A percentile compares a stretch with the other conserved stretches of the same genome.
Conservation (phyloP, 2,797 vertebrate genomes). For the Muscicapa striata region DNA sequence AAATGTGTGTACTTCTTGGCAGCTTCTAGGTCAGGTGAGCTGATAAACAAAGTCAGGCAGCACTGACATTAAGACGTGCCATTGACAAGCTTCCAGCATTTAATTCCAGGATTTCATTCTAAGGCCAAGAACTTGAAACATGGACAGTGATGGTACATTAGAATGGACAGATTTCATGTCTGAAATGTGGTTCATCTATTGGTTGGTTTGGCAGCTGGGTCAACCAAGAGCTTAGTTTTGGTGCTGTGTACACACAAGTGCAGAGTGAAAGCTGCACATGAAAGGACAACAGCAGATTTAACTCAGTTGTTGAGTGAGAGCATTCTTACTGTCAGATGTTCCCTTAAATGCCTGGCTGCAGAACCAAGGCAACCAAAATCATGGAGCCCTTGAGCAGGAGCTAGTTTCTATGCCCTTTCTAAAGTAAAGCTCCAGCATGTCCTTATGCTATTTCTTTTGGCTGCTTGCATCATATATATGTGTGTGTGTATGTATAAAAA, state of each 20-base stretch:
- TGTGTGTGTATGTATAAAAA: neutral
- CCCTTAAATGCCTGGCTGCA: neutral
- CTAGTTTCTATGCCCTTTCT: neutral
- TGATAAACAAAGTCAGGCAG: neutral
- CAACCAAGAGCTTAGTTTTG: neutral
- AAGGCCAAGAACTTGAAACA: neutral
- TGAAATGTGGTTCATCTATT: neutral
- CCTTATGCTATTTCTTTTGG: neutral
- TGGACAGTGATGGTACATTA: neutral
- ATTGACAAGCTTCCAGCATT: neutral
- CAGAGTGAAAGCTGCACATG: neutral
- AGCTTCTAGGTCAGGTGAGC: neutral
- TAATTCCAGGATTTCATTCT: neutral
- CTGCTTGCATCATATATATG: neutral
- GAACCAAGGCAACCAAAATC: neutral
- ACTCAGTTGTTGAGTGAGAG: rapidly evolving
- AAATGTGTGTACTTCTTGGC: neutral
- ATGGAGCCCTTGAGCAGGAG: neutral
- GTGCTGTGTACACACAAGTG: rapidly evolving
- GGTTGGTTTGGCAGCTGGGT: neutral
- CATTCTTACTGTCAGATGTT: neutral
- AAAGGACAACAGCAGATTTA: neutral
- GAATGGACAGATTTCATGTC: neutral
- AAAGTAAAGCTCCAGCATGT: neutral
- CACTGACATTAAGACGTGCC: neutral